Evolutionary conservation across 2,888 invertebrate genomes (phyloP), one percentile per base, ranked within the genome.

Genomic region (Tachina grossa): DNA sequence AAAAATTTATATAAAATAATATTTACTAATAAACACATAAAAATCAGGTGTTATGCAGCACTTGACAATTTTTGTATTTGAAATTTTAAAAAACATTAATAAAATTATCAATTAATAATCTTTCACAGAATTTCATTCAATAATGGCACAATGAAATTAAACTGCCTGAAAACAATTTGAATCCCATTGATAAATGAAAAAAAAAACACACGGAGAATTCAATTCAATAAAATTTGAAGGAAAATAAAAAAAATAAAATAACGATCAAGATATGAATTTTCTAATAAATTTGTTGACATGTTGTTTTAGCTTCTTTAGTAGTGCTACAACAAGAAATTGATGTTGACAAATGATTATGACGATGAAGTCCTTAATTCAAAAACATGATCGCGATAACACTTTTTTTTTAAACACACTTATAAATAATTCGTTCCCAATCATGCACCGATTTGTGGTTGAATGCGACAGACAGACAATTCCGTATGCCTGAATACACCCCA

Each of bases 291-390:
- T 83, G 83, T 83, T 83, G 83, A 83, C 83, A 78, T 78, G 77
- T 83, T 83, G 47, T 83, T 83, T 83, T 74, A 83, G 83, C 83
- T 83, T 83, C 83, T 78, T 68, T 83, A 61, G 83, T 78, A 83
- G 77, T 65, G 13, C n/a, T 19, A 31, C 51, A 57, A 53, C 66
- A 66, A 65, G 19, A 65, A 75, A 9, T 51, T 63, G 79, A 80
- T 80, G 16, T 75, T 69, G 69, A 75, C 75, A 75, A 84, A 47
- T 63, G 83, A 71, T 79, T 63, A 55, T 55, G 45, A 71, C 31
- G 45, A 66, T 74, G 45, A 61, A 61, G 68, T 75, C 16, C 22
- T 53, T 63, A 75, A 79, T 78, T 57, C 66, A 78, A 53, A 72
- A 13, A 59, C 68, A 39, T 69, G 75, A 81, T 81, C 61, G 68